Conservation (phyloP, 2,113 vertebrate species). For the Brachirus orientalis region DNA sequence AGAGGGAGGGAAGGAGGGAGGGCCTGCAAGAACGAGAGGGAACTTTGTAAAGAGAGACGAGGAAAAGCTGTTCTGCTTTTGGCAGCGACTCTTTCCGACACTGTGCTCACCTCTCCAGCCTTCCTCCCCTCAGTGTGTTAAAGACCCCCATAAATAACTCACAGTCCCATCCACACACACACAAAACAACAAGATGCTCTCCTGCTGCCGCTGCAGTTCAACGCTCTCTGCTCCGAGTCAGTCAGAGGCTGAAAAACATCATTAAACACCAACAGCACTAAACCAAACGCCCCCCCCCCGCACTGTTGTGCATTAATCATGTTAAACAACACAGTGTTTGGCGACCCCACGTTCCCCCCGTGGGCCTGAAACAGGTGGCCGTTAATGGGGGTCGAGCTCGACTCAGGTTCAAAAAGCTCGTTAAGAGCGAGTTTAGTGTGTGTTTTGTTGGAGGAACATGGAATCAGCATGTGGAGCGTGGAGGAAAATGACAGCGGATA, state of each 20-base stretch:
- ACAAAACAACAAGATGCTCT: slow-evolving; percentile 56
- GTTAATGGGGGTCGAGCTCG: slow-evolving; percentile 53
- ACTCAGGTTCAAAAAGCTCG: slow-evolving; percentile 43
- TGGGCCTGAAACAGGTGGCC: slow-evolving; percentile 66
- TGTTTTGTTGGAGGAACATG: slow-evolving; percentile 8
- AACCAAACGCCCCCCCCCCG: slow-evolving; percentile 10
- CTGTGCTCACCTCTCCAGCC: slow-evolving; percentile 42
- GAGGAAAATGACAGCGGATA: neutral
- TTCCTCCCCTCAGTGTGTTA: slow-evolving; percentile 39
- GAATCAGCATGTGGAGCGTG: neutral
- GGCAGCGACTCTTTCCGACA: slow-evolving; percentile 6
- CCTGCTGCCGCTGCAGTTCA: slow-evolving; percentile 34
- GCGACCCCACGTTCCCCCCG: slow-evolving; percentile 45
- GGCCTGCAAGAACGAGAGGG: slow-evolving; percentile 10
- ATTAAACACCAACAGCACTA: slow-evolving; percentile 68
- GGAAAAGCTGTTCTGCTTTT: slow-evolving; percentile 39
- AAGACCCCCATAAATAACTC: slow-evolving; percentile 70
- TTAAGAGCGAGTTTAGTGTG: slow-evolving; percentile 39
- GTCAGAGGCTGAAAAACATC: slow-evolving; percentile 57
- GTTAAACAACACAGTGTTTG: slow-evolving; percentile 61
- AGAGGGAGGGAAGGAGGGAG: neutral
- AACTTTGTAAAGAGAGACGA: slow-evolving; percentile 29
- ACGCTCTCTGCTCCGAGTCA: slow-evolving; percentile 28
- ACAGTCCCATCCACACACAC: slow-evolving; percentile 37
- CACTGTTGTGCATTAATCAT: slow-evolving; percentile 51